phyloP scores from a whole-genome alignment of 2,888 invertebrate genomes.

The Laothoe populi region DNA sequence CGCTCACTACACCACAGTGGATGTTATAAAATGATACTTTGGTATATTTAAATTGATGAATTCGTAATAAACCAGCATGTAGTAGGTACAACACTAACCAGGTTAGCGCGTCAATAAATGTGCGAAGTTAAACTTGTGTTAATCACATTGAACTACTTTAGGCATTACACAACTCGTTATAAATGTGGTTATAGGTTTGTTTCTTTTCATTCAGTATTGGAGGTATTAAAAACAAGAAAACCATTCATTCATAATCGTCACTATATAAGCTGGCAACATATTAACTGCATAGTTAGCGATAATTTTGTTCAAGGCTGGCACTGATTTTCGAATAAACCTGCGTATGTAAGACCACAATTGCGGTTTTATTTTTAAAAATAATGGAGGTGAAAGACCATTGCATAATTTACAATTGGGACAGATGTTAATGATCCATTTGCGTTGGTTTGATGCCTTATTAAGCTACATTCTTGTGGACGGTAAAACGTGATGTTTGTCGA shows the following conservation, averaged over 20 bases:
- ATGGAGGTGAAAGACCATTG: background rate
- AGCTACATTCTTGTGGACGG: slow-evolving; percentile 6
- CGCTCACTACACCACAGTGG: too few species aligned
- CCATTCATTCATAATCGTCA: slow-evolving; percentile 43
- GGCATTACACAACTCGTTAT: slow-evolving; percentile 15
- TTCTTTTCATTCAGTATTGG: slow-evolving; percentile 21
- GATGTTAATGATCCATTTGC: slow-evolving; percentile 18
- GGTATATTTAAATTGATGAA: background rate
- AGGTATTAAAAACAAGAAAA: slow-evolving; percentile 29
- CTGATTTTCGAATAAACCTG: slow-evolving; percentile 27
- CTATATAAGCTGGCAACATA: slow-evolving; percentile 37
- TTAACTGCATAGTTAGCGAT: slow-evolving; percentile 47
- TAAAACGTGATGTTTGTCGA: slow-evolving; percentile 17
- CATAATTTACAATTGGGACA: slow-evolving; percentile 18
- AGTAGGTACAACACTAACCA: background rate
- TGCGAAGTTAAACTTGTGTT: slow-evolving; percentile 9
- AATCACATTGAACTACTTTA: slow-evolving; percentile 9
- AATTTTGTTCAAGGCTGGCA: slow-evolving; percentile 55
- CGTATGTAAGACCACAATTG: slow-evolving; percentile 30
- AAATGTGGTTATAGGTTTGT: slow-evolving; percentile 9
- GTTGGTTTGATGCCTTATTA: slow-evolving; percentile 20
- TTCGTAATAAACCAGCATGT: background rate
- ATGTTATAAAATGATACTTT: background rate
- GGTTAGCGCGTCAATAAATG: slow-evolving; percentile 1
- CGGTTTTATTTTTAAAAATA: slow-evolving; percentile 10